Evolutionary conservation across 2,888 invertebrate genomes (phyloP), one percentile per base, ranked within the genome.

Genomic region (Slavum lentiscoides): DNA sequence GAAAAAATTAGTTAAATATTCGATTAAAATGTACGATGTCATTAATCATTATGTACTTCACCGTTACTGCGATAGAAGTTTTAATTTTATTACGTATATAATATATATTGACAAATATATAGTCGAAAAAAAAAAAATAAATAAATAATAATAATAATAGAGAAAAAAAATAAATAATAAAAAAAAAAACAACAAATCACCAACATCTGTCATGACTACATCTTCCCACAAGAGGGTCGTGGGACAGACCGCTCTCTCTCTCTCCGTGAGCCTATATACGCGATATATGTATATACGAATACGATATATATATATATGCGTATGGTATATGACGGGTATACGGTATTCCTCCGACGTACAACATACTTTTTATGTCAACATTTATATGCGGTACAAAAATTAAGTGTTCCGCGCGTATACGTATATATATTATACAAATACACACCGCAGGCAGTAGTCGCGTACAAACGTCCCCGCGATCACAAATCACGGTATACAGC

Each of bases 221-320:
- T 80, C 62, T 72, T 72, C 80, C 70, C 80, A 80, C 77, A 80
- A 75, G 70, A 70, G 80, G 80, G 80, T 70, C 80, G 80, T 80
- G 80, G 64, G 80, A 80, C 62, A 80, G 70, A 80, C 62, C 30
- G 30, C 30, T 30, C 30, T 30, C 30, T 30, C 30, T 30, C 69
- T 77, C 69, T 77, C 69, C 53, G 61, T 67, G 19, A 67, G 43
- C 67, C 23, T 11, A 5, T 23, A 61, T n/a, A n/a, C n/a, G 9
- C 15, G 9, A 23, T 23, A 23, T 23, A 61, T 23, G 11, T 61
- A 61, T 23, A 61, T 61, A 61, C 23, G 23, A 13, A 61, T n/a
- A n/a, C 59, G 59, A 21, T 61, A 61, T 23, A 23, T 23, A 55
- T 4, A 30, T 30, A n/a, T 30, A 30, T 30, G 30, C 30, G 30